Conservation (phyloP, 2,113 vertebrate species). For the Nesoenas mayeri region DNA sequence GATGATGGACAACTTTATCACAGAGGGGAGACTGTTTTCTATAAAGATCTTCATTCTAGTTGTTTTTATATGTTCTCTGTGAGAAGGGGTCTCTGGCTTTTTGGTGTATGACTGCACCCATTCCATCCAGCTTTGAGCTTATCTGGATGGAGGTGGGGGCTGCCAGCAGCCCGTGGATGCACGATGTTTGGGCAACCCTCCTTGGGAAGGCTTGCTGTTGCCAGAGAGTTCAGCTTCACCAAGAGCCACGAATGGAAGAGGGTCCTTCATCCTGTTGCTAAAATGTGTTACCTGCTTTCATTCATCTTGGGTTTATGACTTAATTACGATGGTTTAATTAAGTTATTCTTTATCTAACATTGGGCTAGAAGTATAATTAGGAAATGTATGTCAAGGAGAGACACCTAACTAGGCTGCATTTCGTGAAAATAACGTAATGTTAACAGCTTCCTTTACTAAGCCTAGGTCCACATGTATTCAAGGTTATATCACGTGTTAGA, state of each 20-base stretch:
- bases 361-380: neutral
- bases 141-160: fast-evolving
- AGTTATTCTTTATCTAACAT: neutral
- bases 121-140: neutral
- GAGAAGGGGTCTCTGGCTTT: neutral
- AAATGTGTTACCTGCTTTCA: neutral
- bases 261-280: neutral
- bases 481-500: neutral
- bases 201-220: neutral
- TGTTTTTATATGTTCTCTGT: neutral
- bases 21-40: neutral
- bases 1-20: neutral
- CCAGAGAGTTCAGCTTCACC: neutral
- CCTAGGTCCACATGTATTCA: neutral
- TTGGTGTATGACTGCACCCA: neutral
- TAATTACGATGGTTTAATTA: neutral
- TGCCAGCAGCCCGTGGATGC: neutral
- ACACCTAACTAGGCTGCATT: neutral
- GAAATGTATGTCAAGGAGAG: neutral
- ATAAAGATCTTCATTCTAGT: neutral
- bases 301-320: neutral
- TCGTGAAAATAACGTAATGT: neutral
- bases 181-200: neutral
- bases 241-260: neutral
- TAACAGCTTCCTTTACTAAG: neutral